Conservation (phyloP, 1,140 invertebrate species). For the Vanessa tameamea region DNA sequence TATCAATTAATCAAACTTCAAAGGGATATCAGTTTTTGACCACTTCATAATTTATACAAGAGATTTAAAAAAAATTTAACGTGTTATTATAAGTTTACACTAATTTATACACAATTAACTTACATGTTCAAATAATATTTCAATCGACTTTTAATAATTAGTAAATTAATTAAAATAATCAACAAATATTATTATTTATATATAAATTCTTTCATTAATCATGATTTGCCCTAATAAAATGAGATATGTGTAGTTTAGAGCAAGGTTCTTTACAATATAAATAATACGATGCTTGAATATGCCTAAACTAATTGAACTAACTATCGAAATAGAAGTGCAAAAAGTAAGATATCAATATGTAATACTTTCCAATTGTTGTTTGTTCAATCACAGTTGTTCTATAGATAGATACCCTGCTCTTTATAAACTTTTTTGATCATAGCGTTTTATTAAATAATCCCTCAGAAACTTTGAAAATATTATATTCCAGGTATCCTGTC, state of each 20-base stretch:
- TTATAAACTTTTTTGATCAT: no score
- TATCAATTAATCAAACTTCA: background rate
- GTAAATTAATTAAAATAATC: no score
- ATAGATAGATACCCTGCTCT: no score
- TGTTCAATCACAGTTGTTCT: conserved; percentile 31
- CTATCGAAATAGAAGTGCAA: conserved; percentile 68
- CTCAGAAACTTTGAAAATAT: background rate
- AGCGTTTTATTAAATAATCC: background rate
- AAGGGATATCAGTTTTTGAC: background rate
- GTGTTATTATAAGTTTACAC: background rate
- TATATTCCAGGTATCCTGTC: conserved; percentile 83
- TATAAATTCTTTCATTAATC: no score
- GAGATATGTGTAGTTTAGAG: no score
- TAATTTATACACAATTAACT: no score
- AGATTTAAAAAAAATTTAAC: background rate
- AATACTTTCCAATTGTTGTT: conserved; percentile 10
- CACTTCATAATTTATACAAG: background rate
- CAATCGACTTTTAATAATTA: no score
- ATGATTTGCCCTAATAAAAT: no score
- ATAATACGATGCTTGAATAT: conserved; percentile 46
- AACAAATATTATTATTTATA: no score
- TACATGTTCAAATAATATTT: no score
- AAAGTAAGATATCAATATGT: conserved; percentile 43
- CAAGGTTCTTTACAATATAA: background rate
- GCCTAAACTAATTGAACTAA: conserved; percentile 72